These are phyloP conservation scores for Gymnocephalus cernua DNA, from an alignment of 2,113 vertebrate genomes.

Conservation along the genomic window DNA sequence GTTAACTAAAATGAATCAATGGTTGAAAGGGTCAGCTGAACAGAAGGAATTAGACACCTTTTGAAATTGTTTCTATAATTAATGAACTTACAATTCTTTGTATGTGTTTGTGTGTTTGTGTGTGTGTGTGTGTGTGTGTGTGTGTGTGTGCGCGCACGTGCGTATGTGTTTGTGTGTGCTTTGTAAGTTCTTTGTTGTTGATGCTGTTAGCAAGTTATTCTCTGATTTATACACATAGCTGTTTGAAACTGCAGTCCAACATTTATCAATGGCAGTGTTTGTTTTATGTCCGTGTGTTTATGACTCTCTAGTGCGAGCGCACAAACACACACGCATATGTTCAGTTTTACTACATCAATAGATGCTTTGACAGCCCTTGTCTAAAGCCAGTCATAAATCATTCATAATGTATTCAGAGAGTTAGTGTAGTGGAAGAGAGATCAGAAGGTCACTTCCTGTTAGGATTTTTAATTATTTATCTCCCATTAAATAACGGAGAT, in stretches of 20 bases:
- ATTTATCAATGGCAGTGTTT: conserved; percentile 25
- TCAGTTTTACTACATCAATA: conserved; percentile 30
- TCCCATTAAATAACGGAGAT: conserved; percentile 36
- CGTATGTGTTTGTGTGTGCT: conserved; percentile 16
- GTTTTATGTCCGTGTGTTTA: not conserved
- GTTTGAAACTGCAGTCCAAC: conserved; percentile 13
- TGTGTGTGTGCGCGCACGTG: not conserved
- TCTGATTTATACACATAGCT: conserved; percentile 22
- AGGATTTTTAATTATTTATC: conserved; percentile 34
- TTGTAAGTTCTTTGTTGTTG: conserved; percentile 18
- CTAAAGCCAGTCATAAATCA: conserved; percentile 53
- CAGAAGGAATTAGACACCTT: not conserved
- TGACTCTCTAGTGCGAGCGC: not conserved
- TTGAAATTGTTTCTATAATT: not conserved
- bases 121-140: conserved; percentile 8
- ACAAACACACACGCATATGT: not conserved
- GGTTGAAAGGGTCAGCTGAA: not conserved
- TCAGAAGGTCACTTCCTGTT: conserved; percentile 39
- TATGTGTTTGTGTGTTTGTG: conserved; percentile 9
- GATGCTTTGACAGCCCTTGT: conserved; percentile 45
- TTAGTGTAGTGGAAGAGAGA: conserved; percentile 4
- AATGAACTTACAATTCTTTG: not conserved
- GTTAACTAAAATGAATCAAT: not conserved
- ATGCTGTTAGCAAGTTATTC: not conserved
- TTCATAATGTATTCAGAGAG: conserved; percentile 44